phyloP scores from a whole-genome alignment of 2,797 vertebrate genomes.

The Phoebastria nigripes region DNA sequence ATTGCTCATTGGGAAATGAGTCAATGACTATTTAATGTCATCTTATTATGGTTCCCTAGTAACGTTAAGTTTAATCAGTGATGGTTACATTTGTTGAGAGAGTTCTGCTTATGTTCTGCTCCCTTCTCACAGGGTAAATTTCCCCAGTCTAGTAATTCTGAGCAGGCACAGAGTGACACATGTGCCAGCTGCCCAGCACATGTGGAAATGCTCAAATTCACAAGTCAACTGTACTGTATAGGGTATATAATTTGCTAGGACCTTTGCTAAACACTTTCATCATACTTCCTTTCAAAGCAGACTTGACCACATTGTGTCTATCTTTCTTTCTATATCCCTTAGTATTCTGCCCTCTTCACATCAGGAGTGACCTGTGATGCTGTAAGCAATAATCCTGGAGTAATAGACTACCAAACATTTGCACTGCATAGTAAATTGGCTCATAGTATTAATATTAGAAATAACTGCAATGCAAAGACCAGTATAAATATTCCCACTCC shows the following conservation, averaged over 20 bases:
- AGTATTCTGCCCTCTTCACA: not conserved
- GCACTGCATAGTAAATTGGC: not conserved
- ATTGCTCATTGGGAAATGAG: conserved; percentile 50
- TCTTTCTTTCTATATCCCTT: not conserved
- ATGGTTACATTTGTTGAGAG: conserved; percentile 25
- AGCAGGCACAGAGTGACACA: conserved; percentile 7
- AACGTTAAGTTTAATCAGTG: conserved; percentile 14
- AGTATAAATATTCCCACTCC: not conserved
- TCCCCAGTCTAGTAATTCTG: not conserved
- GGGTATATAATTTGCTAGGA: conserved; percentile 24
- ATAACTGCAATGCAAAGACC: not conserved
- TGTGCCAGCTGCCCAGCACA: conserved; percentile 29
- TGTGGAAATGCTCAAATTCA: conserved; percentile 45
- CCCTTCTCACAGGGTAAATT: not conserved
- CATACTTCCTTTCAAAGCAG: conserved; percentile 28
- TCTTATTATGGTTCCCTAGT: conserved; percentile 14
- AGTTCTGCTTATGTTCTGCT: conserved; percentile 11
- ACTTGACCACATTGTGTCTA: not conserved
- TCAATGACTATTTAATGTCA: conserved; percentile 43
- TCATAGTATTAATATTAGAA: not conserved
- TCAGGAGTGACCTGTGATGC: not conserved
- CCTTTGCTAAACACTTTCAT: conserved; percentile 32
- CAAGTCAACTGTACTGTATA: not conserved
- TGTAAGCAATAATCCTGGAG: not conserved
- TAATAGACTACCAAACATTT: not conserved